These are phyloP conservation scores for Manacus vitellinus DNA, from an alignment of 2,113 vertebrate genomes.

Conservation along the genomic window DNA sequence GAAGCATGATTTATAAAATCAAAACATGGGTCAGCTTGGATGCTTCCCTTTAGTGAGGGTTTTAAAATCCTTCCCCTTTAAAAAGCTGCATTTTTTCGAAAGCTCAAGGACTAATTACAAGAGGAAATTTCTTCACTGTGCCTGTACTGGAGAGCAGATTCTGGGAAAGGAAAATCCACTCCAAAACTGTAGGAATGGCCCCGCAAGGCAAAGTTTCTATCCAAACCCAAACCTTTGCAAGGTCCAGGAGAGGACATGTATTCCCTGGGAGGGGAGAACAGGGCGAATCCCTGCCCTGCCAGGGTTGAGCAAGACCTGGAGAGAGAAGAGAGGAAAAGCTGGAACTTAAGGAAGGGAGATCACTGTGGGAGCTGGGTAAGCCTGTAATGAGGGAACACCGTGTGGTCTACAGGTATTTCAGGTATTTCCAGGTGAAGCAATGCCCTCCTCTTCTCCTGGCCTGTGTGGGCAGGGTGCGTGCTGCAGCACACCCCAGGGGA, in stretches of 20 bases:
- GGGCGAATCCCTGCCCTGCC: not conserved
- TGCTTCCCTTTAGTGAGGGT: not conserved
- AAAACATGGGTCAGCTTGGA: not conserved
- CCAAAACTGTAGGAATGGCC: not conserved
- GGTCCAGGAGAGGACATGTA: not conserved
- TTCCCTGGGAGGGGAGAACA: not conserved
- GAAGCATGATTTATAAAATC: not conserved
- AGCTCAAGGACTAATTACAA: not conserved
- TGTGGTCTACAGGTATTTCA: conserved; percentile 29
- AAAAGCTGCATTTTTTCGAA: not conserved
- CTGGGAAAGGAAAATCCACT: conserved; percentile 23
- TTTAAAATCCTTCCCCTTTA: not conserved
- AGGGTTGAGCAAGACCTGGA: not conserved
- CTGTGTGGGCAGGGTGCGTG: not conserved
- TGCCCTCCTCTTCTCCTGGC: not conserved
- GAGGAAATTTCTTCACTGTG: not conserved
- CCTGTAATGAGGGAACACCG: not conserved
- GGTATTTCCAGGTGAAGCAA: conserved; percentile 45
- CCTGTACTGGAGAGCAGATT: not conserved
- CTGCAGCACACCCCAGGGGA: not conserved
- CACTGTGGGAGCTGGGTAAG: not conserved
- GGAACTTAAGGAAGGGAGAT: not conserved
- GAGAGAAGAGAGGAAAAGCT: not conserved
- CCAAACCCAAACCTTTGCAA: not conserved
- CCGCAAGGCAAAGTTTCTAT: not conserved